A percentile compares a stretch with the other conserved stretches of the same genome.
Conservation (phyloP, 64 coral and sea anemone species). For the Stichodactyla helianthus region DNA sequence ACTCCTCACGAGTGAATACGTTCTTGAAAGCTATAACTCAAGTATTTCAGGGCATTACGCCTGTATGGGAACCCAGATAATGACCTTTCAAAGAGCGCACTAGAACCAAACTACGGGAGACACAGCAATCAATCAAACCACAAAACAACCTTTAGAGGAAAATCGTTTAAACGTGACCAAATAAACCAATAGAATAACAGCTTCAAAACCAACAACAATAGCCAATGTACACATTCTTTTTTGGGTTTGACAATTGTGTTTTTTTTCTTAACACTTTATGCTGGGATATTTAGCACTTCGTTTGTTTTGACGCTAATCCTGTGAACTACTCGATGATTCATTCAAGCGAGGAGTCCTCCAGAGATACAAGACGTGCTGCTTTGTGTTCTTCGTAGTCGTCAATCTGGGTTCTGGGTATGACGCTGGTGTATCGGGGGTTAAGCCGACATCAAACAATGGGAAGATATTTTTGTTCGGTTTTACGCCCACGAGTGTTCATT, state of each 20-base stretch:
- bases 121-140: slow-evolving; percentile 4
- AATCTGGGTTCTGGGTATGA: neutral
- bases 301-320: neutral
- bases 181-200: neutral
- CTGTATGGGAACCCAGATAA: neutral
- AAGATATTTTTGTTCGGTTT: too few species aligned
- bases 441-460: too few species aligned
- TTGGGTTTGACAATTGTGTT: neutral
- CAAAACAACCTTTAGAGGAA: neutral
- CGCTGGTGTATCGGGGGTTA: too few species aligned
- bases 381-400: neutral
- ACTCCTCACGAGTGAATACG: neutral
- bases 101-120: neutral
- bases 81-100: neutral
- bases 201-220: neutral
- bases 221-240: neutral
- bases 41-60: slow-evolving; percentile 1
- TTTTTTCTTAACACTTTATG: neutral
- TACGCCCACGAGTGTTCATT: too few species aligned
- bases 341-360: neutral
- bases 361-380: neutral
- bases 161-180: neutral
- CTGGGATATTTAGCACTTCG: neutral
- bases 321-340: neutral
- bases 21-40: neutral